Conservation (phyloP, 2,797 vertebrate species). For the Hozukius guyotensis region DNA sequence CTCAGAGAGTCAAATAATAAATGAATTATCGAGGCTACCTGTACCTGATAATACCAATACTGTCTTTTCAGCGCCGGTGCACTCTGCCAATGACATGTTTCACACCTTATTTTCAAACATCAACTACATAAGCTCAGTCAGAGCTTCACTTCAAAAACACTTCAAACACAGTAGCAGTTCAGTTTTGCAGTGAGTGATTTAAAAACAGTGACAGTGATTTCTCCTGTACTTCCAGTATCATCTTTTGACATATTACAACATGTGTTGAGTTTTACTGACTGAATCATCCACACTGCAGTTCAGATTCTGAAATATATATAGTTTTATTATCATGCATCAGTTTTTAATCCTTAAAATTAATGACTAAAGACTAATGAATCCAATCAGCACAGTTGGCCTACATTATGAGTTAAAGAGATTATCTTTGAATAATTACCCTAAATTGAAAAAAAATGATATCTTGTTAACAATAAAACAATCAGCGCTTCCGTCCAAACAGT, state of each 20-base stretch:
- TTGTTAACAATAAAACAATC: neutral
- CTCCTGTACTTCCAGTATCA: neutral
- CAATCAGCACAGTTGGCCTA: neutral
- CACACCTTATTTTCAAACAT: neutral
- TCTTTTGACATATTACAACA: too few relatives aligned
- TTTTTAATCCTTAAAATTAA: neutral
- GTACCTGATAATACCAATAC: neutral
- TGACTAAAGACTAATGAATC: constrained; percentile 4
- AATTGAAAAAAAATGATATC: neutral
- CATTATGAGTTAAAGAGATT: constrained; percentile 2
- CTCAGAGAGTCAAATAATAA: neutral
- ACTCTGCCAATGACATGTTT: neutral
- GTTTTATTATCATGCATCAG: neutral
- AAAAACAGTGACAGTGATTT: neutral
- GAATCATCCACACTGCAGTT: neutral
- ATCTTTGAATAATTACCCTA: neutral
- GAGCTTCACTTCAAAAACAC: neutral
- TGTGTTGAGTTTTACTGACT: neutral
- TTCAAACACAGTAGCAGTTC: neutral
- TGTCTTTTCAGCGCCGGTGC: neutral
- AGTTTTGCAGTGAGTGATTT: neutral
- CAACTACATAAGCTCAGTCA: neutral
- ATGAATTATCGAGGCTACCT: neutral
- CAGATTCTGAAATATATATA: neutral
- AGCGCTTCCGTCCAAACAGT: neutral